These are phyloP conservation scores for Dendrolimus pini DNA, from an alignment of 2,888 invertebrate genomes.

Conservation along the genomic window DNA sequence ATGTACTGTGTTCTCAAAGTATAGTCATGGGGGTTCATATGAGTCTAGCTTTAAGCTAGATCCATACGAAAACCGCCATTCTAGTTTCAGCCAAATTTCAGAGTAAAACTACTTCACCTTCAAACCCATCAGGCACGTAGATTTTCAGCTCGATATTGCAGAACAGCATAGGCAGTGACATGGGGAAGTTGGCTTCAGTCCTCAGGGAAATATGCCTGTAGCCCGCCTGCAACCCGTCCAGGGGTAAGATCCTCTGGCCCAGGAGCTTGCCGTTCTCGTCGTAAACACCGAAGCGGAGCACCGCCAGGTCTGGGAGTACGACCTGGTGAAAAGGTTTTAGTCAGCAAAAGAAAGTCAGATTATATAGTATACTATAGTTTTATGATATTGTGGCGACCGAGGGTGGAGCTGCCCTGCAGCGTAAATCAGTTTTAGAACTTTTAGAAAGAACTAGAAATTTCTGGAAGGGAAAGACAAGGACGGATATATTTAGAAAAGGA, in stretches of 20 bases:
- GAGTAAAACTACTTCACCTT: constrained; percentile 75
- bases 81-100: too few relatives aligned
- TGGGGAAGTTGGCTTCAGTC: constrained; percentile 99
- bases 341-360: not conserved
- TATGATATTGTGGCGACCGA: too few relatives aligned
- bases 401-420: too few relatives aligned
- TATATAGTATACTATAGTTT: not conserved
- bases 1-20: too few relatives aligned
- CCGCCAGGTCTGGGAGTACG: constrained; percentile 97
- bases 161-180: constrained; percentile 99
- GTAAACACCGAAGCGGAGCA: constrained; percentile 97
- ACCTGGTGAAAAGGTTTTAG: constrained; percentile 75
- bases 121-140: constrained; percentile 99
- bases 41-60: too few relatives aligned
- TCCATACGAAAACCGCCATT: too few relatives aligned
- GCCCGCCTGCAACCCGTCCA: constrained; percentile 98
- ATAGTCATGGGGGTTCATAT: too few relatives aligned
- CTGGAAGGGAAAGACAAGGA: too few relatives aligned
- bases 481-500: too few relatives aligned
- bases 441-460: too few relatives aligned
- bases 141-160: constrained; percentile 99
- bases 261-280: constrained; percentile 98
- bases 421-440: too few relatives aligned
- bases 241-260: constrained; percentile 97
- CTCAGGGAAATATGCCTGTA: constrained; percentile 98